Evolutionary conservation across 2,888 invertebrate species (phyloP).

Genomic region (Agonopterix alstromeriana): DNA sequence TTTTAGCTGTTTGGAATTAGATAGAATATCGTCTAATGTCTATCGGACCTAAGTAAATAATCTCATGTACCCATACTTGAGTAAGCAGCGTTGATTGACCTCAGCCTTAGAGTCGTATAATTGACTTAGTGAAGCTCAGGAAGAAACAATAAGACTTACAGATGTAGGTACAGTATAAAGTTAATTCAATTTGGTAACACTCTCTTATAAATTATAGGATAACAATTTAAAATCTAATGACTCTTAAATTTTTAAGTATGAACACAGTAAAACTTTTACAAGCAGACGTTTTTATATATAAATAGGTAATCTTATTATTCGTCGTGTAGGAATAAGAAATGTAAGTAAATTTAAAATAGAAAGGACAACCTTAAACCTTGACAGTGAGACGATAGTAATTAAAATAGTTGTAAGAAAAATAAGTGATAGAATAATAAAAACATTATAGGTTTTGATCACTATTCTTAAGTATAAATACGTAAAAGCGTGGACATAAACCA

Average conservation of each 20-base stretch:
- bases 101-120: conserved; percentile 27
- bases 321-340: background rate
- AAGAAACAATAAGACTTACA: conserved; percentile 24
- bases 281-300: conserved; percentile 4
- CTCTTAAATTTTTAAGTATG: conserved; percentile 20
- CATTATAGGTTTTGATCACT: background rate
- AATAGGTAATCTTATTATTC: background rate
- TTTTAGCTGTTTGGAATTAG: too few relatives aligned
- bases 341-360: background rate
- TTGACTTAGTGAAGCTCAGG: conserved; percentile 58
- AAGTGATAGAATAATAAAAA: background rate
- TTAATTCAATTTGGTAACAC: conserved; percentile 12
- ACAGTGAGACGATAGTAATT: conserved; percentile 46
- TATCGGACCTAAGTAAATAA: too few relatives aligned
- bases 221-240: conserved; percentile 15
- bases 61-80: too few relatives aligned
- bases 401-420: conserved; percentile 7
- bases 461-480: too few relatives aligned
- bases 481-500: conserved; percentile 14
- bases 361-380: conserved; percentile 56
- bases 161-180: conserved; percentile 11
- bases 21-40: too few relatives aligned
- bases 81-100: too few relatives aligned
- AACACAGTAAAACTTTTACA: conserved; percentile 28
- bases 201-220: conserved; percentile 4